These are phyloP conservation scores for Drosophila setifemur DNA, from an alignment of 1,140 invertebrate species.

Conservation along the genomic window DNA sequence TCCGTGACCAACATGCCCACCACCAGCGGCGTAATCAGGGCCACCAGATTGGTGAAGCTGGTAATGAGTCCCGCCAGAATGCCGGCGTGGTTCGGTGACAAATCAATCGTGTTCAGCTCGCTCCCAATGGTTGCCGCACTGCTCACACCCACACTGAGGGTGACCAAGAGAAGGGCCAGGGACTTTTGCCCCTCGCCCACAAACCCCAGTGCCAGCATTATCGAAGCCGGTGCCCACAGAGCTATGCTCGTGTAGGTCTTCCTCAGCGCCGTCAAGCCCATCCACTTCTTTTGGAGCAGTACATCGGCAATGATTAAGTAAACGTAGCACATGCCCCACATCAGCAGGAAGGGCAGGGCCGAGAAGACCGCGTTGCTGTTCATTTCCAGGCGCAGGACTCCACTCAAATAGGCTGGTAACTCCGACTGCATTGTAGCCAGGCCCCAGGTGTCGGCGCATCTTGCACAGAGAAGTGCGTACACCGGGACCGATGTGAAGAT, in stretches of 20 bases:
- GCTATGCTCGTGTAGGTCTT: slow-evolving; percentile 88
- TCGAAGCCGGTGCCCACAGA: slow-evolving; percentile 84
- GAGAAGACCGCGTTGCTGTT: slow-evolving; percentile 88
- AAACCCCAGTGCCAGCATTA: slow-evolving; percentile 86
- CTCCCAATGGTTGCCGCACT: slow-evolving; percentile 89
- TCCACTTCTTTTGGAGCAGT: slow-evolving; percentile 84
- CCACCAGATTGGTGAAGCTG: slow-evolving; percentile 88
- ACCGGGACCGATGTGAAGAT: slow-evolving; percentile 92
- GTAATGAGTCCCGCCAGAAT: slow-evolving; percentile 88
- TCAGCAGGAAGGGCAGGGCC: slow-evolving; percentile 91
- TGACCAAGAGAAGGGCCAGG: slow-evolving; percentile 85
- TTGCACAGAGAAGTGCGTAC: slow-evolving; percentile 91
- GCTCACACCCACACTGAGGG: slow-evolving; percentile 89
- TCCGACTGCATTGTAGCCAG: slow-evolving; percentile 96
- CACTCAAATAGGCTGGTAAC: slow-evolving; percentile 95
- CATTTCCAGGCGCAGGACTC: slow-evolving; percentile 91
- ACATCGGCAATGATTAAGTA: slow-evolving; percentile 86
- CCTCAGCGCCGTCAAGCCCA: slow-evolving; percentile 84
- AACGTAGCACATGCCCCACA: slow-evolving; percentile 88
- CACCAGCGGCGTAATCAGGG: slow-evolving; percentile 87
- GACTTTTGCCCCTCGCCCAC: slow-evolving; percentile 83
- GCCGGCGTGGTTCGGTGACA: slow-evolving; percentile 90
- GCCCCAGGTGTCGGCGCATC: slow-evolving; percentile 96
- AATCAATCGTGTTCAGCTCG: slow-evolving; percentile 88
- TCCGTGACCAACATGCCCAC: slow-evolving; percentile 86